Conservation (phyloP, 2,888 invertebrate genomes). For the Torymus aiolomorphi region DNA sequence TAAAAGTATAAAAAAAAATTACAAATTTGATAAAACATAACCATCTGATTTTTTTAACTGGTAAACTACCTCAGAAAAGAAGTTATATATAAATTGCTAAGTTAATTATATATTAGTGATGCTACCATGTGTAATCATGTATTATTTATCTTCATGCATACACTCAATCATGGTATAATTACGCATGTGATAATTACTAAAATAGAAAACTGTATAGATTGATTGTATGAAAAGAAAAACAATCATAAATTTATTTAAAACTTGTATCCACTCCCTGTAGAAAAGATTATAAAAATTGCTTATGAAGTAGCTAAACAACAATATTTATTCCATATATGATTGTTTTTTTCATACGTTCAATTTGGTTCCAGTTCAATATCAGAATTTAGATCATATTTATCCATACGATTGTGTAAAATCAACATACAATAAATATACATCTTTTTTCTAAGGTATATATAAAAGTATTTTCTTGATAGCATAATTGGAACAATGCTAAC, state of each 20-base stretch:
- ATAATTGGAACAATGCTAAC: constrained; percentile 37
- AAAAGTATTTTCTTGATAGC: constrained; percentile 30
- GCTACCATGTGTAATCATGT: constrained; percentile 8
- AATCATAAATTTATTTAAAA: neutral
- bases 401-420: constrained; percentile 26
- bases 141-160: constrained; percentile 2
- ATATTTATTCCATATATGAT: neutral
- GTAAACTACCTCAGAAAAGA: constrained; percentile 19
- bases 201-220: constrained; percentile 22
- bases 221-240: neutral
- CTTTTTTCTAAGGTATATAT: constrained; percentile 19
- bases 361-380: neutral
- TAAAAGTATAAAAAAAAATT: constrained; percentile 10
- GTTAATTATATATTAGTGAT: constrained; percentile 32
- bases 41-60: neutral
- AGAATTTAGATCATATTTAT: constrained; percentile 7
- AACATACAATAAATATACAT: constrained; percentile 38
- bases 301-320: constrained; percentile 21
- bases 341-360: constrained; percentile 6
- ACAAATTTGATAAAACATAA: neutral
- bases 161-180: constrained; percentile 8
- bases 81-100: constrained; percentile 31
- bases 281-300: constrained; percentile 43
- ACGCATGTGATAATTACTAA: constrained; percentile 30
- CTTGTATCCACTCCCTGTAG: constrained; percentile 11